phyloP scores from a whole-genome alignment of 2,113 vertebrate genomes.

The Ellobius talpinus region DNA sequence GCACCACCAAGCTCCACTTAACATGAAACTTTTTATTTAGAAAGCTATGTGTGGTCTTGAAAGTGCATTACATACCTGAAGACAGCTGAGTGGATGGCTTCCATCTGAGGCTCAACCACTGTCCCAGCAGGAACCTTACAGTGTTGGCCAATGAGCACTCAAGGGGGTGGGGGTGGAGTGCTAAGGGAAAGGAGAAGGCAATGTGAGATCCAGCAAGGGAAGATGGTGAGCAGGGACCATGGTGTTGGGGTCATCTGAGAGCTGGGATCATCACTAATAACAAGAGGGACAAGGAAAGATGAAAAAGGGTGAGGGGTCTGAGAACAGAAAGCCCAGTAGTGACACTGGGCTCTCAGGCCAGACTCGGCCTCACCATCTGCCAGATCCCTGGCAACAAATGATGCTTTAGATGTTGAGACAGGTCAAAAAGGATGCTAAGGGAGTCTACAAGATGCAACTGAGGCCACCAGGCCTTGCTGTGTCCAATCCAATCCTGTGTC shows the following conservation, averaged over 20 bases:
- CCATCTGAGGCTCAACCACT: neutral
- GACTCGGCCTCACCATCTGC: neutral
- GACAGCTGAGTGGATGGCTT: neutral
- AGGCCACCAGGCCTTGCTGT: neutral
- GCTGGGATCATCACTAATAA: neutral
- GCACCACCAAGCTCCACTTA: no score
- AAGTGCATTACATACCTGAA: neutral
- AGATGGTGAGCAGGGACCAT: rapidly evolving
- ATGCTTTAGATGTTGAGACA: neutral
- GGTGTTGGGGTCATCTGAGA: no score
- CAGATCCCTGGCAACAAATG: neutral
- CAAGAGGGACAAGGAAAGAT: neutral
- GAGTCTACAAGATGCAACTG: neutral
- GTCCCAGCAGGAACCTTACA: neutral
- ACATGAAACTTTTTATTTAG: neutral
- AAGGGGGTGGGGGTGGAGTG: no score
- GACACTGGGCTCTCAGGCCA: neutral
- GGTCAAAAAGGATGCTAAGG: rapidly evolving
- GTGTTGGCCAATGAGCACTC: neutral
- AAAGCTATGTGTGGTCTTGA: no score
- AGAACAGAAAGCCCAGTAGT: neutral
- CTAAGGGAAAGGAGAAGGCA: neutral
- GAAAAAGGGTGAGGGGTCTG: no score
- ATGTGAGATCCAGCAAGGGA: neutral
- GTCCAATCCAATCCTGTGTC: no score